Base-by-base conservation (phyloP, 2,113 vertebrate species). In the Empidonax traillii region DNA sequence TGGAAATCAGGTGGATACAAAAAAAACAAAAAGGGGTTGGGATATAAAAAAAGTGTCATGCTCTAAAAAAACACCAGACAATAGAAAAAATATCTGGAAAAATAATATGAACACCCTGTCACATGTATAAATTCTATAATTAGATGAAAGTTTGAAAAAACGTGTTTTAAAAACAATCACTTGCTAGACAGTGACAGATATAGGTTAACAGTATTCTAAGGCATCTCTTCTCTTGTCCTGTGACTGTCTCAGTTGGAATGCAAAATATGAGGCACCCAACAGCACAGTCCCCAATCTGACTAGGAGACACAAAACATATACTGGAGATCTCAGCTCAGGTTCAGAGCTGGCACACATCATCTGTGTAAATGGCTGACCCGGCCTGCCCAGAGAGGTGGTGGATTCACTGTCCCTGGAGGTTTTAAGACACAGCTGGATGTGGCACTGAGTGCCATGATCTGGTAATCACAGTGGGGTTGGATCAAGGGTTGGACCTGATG, bases 131-230 rank as follows among this genome's bases (percentile, higher is more conserved):
- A 58, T 79, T 92, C 43, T 87, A 82, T 74, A 58, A 58, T 30
- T 47, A 76, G 35, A 77, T 65, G 10, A 49, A 92, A 89, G 9
- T 30, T 55, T 76, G 22, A 89, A 77, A 68, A 88, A 46, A 33
- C 10, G 3, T 51, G 4, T 33, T 92, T 83, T 76, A 68, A 49
- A 51, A 92, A 53, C 14, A 83, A 37, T 68, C 19, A 10, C 25
- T 59, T 56, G 46, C 31, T 68, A 75, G 33, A 47, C 18, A 90
- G 8, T 1, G 1, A 88, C 25, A 92, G 39, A 31, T 12, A 80
- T 33, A 92, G 44, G 55, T 73, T 87, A 94, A 79, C 15, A 73
- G 55, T 69, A 63, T 82, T 89, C 41, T 72, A 85, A 90, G 46
- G 10, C 14, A 52, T 68, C 13, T 77, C 28, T 89, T 71, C 10